phyloP scores from a whole-genome alignment of 2,797 vertebrate species.

The Allobates femoralis region DNA sequence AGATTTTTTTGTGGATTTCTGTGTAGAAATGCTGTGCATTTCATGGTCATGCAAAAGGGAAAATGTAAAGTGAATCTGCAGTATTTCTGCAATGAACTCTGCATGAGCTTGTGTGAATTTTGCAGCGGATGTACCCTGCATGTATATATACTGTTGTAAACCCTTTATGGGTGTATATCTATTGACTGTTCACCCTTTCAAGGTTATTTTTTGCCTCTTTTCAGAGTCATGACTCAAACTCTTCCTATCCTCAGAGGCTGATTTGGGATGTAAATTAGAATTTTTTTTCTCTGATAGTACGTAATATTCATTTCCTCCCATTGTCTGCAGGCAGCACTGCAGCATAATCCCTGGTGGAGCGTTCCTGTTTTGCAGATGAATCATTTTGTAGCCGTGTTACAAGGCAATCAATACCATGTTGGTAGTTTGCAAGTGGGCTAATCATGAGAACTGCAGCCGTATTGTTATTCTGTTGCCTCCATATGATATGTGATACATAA shows the following conservation, averaged over 20 bases:
- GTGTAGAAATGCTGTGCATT: too few species aligned
- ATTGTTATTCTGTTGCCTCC: slow-evolving; percentile 4
- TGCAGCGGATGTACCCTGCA: too few species aligned
- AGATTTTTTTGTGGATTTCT: too few species aligned
- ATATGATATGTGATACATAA: slow-evolving; percentile 10
- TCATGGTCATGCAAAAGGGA: too few species aligned
- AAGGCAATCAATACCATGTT: slow-evolving; percentile 34
- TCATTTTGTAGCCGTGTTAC: slow-evolving; percentile 38
- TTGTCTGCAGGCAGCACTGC: slow-evolving; percentile 28
- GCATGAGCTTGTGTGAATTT: too few species aligned
- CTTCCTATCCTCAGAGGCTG: not conserved
- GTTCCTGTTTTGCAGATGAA: slow-evolving; percentile 29
- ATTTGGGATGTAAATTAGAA: slow-evolving; percentile 11
- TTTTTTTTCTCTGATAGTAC: not conserved
- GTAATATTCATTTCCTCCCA: slow-evolving; percentile 5
- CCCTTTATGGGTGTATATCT: not conserved
- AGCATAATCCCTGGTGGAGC: not conserved
- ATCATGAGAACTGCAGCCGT: slow-evolving; percentile 25
- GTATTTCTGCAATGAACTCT: too few species aligned
- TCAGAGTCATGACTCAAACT: not conserved
- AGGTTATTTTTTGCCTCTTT: not conserved
- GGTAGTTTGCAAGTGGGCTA: slow-evolving; percentile 17
- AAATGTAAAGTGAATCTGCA: too few species aligned
- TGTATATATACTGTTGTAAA: not conserved
- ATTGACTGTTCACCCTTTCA: not conserved